Conservation (phyloP, 2,797 vertebrate species). For the Molothrus ater region DNA sequence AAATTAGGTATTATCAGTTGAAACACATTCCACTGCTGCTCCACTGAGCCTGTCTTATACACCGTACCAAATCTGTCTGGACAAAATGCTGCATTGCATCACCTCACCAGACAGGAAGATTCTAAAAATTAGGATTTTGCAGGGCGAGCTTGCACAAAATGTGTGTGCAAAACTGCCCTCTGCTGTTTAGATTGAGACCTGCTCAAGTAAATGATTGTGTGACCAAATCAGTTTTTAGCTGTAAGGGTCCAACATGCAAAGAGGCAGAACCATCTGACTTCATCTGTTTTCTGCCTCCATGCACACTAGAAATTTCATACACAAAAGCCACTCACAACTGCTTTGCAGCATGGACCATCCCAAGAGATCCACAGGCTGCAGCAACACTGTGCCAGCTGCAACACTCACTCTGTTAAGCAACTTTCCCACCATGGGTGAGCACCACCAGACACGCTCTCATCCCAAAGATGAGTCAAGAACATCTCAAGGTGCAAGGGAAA, state of each 20-base stretch:
- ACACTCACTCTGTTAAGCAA: neutral
- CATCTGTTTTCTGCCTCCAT: neutral
- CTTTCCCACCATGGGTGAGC: neutral
- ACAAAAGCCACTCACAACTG: neutral
- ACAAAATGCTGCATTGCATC: conserved; percentile 58
- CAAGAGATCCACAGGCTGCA: neutral
- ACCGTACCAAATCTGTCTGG: neutral
- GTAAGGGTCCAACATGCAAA: neutral
- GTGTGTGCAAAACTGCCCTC: conserved; percentile 44
- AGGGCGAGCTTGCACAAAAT: neutral
- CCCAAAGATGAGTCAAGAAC: neutral
- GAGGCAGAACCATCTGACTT: neutral
- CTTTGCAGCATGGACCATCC: neutral
- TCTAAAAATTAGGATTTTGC: neutral
- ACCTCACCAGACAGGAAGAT: neutral
- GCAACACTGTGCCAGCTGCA: neutral
- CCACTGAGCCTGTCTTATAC: neutral
- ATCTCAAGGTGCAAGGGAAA: neutral
- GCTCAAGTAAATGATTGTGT: neutral
- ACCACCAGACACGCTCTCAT: neutral
- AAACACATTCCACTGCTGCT: neutral
- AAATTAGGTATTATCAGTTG: neutral
- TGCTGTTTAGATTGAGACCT: conserved; percentile 33
- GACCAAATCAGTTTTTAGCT: neutral
- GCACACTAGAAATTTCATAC: neutral